Percentiles rank a stretch among this genome's conserved stretches.
Evolutionary conservation across 2,888 invertebrate species (phyloP).

Genomic region (Drosophila ustulata): DNA sequence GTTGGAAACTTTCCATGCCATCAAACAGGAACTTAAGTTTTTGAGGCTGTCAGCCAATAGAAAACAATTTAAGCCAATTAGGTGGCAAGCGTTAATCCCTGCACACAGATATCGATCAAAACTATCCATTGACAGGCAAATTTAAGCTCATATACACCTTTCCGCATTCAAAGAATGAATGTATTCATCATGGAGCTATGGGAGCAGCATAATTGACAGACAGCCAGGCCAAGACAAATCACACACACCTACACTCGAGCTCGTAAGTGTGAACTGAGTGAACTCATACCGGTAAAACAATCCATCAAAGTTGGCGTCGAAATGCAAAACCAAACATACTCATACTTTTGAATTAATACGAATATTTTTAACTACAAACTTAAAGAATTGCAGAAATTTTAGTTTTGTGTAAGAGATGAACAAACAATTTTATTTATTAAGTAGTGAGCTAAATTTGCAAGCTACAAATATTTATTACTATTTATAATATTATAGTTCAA

Average conservation of each 20-base stretch:
- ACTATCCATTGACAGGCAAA: constrained; percentile 35
- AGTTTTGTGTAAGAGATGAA: too few species aligned
- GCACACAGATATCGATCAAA: constrained; percentile 61
- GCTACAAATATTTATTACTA: too few species aligned
- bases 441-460: too few species aligned
- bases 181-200: constrained; percentile 32
- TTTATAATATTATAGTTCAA: too few species aligned
- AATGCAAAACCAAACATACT: constrained; percentile 42
- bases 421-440: too few species aligned
- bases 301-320: constrained; percentile 69
- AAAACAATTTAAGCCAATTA: constrained; percentile 51
- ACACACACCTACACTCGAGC: constrained; percentile 16
- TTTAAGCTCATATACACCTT: constrained; percentile 72
- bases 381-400: too few species aligned
- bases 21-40: constrained; percentile 62
- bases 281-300: constrained; percentile 44
- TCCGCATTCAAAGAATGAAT: constrained; percentile 68
- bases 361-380: too few species aligned
- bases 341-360: too few species aligned
- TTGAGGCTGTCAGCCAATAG: constrained; percentile 7
- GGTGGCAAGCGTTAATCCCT: constrained; percentile 40
- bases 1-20: constrained; percentile 34
- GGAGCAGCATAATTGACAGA: constrained; percentile 47
- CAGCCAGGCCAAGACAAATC: constrained; percentile 62
- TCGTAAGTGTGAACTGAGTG: constrained; percentile 24